These are phyloP conservation scores for Drosophila carrolli DNA, from an alignment of 1,140 invertebrate species.

Conservation along the genomic window DNA sequence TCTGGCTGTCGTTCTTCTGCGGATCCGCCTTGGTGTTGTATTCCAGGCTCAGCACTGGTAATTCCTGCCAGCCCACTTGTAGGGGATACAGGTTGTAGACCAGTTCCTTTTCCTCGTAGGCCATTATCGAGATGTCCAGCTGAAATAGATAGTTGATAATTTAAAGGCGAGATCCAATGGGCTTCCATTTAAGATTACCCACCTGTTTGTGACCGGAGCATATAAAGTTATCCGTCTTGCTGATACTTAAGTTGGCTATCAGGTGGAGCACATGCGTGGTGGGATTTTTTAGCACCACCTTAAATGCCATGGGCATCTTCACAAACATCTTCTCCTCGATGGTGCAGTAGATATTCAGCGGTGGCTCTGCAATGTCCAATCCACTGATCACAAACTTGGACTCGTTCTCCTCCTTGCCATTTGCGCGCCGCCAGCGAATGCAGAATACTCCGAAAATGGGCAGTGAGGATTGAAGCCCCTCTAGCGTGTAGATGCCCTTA, in stretches of 20 bases:
- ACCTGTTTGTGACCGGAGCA: conserved; percentile 84
- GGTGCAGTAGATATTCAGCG: conserved; percentile 82
- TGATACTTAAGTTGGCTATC: conserved; percentile 74
- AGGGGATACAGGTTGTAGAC: conserved; percentile 83
- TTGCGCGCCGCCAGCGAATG: conserved; percentile 76
- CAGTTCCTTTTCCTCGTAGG: conserved; percentile 77
- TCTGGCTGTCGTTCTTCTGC: conserved; percentile 73
- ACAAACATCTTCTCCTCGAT: conserved; percentile 84
- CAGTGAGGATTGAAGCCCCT: conserved; percentile 7
- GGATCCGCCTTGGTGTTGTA: conserved; percentile 83
- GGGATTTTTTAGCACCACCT: conserved; percentile 80
- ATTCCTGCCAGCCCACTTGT: conserved; percentile 81
- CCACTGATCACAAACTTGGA: conserved; percentile 82
- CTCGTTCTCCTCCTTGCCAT: conserved; percentile 79
- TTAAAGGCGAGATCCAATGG: no score
- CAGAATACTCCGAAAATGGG: conserved; percentile 79
- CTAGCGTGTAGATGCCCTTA: conserved; percentile 63
- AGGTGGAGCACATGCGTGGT: conserved; percentile 74
- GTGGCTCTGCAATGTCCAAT: conserved; percentile 75
- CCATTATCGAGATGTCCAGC: conserved; percentile 83
- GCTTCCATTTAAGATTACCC: not conserved
- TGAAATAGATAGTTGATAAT: conserved; percentile 1
- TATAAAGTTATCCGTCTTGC: conserved; percentile 83
- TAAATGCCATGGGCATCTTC: conserved; percentile 83
- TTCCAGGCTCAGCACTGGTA: conserved; percentile 77